These are phyloP conservation scores for Diabrotica virgifera DNA, from an alignment of 1,140 invertebrate species.

Conservation along the genomic window DNA sequence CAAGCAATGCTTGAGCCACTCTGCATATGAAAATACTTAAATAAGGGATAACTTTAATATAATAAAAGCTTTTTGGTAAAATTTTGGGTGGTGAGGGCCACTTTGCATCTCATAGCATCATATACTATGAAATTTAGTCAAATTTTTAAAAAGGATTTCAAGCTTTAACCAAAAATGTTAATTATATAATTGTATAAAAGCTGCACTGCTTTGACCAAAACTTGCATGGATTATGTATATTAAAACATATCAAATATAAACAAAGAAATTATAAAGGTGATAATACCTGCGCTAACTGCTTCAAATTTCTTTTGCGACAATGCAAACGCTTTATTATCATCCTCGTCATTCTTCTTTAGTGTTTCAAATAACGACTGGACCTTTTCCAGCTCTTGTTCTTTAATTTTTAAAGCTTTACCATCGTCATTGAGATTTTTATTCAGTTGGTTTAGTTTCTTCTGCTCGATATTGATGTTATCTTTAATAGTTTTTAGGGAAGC, in stretches of 20 bases:
- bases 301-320: conserved; percentile 78
- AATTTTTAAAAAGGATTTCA: no score
- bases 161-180: no score
- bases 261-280: neutral
- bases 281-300: conserved; percentile 64
- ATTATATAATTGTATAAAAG: no score
- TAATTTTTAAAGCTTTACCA: conserved; percentile 59
- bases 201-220: no score
- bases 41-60: no score
- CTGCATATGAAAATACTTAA: no score
- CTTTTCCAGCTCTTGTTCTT: conserved; percentile 66
- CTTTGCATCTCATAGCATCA: no score
- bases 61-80: no score
- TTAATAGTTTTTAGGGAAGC: conserved; percentile 67
- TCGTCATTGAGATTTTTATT: conserved; percentile 71
- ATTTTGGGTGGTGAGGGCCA: no score
- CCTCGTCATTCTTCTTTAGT: conserved; percentile 65
- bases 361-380: conserved; percentile 66
- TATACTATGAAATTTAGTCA: no score
- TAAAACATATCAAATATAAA: neutral
- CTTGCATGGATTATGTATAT: neutral
- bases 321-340: conserved; percentile 65
- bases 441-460: conserved; percentile 68
- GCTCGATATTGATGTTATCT: conserved; percentile 67
- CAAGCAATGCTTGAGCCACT: no score